These are phyloP conservation scores for Melieria omissa DNA, from an alignment of 2,888 invertebrate species.

Conservation along the genomic window DNA sequence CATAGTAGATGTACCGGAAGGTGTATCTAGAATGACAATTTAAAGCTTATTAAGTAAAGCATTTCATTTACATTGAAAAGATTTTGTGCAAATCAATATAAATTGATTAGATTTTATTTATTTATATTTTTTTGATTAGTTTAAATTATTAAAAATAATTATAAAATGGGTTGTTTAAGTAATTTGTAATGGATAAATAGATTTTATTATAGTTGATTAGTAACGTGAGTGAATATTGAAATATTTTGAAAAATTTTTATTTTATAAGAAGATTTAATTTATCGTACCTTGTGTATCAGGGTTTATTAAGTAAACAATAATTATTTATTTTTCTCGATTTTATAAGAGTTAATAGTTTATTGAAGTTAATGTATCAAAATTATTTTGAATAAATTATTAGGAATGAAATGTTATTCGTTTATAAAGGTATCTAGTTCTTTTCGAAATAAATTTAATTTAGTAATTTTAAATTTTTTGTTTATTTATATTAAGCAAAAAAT, in stretches of 20 bases:
- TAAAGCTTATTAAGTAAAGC: conserved; percentile 72
- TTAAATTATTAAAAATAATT: conserved; percentile 66
- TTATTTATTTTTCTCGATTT: conserved; percentile 70
- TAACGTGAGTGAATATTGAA: conserved; percentile 71
- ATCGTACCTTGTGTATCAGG: conserved; percentile 81
- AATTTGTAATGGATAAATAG: conserved; percentile 69
- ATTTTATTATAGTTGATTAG: conserved; percentile 70
- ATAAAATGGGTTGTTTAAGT: conserved; percentile 67
- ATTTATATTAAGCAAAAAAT: conserved; percentile 59
- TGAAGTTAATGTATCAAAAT: conserved; percentile 69
- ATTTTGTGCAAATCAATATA: conserved; percentile 67
- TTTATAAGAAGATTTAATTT: conserved; percentile 71
- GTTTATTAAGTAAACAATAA: conserved; percentile 70
- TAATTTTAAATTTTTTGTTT: conserved; percentile 53
- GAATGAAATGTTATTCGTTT: conserved; percentile 75
- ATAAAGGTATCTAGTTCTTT: conserved; percentile 77
- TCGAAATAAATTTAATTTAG: conserved; percentile 72
- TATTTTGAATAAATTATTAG: conserved; percentile 73
- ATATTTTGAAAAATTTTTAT: conserved; percentile 68
- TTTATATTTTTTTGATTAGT: conserved; percentile 56
- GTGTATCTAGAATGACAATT: conserved; percentile 75
- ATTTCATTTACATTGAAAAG: conserved; percentile 76
- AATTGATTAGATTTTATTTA: conserved; percentile 64
- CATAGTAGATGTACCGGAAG: conserved; percentile 83
- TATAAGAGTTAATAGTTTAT: conserved; percentile 73